Base-by-base conservation (phyloP, 2,797 vertebrate species). In the Anomalospiza imberbis region DNA sequence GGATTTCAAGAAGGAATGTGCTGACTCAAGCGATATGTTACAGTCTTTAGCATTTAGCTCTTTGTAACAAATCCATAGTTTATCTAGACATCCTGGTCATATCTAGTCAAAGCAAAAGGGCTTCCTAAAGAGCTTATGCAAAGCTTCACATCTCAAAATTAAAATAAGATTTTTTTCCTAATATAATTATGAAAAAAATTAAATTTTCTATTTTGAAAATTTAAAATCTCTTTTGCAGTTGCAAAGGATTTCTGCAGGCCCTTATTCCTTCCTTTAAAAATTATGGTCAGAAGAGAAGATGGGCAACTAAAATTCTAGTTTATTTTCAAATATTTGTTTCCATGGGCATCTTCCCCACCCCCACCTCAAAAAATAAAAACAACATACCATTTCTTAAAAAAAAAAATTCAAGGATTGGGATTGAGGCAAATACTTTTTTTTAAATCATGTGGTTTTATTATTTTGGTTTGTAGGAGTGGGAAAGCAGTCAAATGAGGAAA, bases 331-430 rank as follows among this genome's bases (percentile, higher is more conserved):
- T 50, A 78, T 54, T 85, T 61, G 1, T 76, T 68, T 22, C 19
- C 65, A 14, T 3, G 1, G 7, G 3, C 4, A 65, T 29, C 0
- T 32, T 38, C 13, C 40, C 2, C 1, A 6, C 4, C 40, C 11
- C 40, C 2, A 0, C 5, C 4, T 14, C 9, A 14, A 14, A 34
- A 44, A 10, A 45, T 7, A 45, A 48, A 47, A 85, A 26, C 4
- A 32, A 34, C 3, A 3, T 50, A 4, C 2, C 4, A 16, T 72
- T 78, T 74, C 2, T 5, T 47, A 7, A 8, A 42, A 53, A 48
- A 50, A 70, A 53, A 28, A 3, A 29, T 6, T 42, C 12, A 36
- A 66, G 5, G 17, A 58, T 5, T 45, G 15, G 5, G 17, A 58
- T 5, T 48, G 15, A 61, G 7, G 17, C 10, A 75, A 85, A 83